Evolutionary conservation across 2,797 vertebrate genomes (phyloP).

Genomic region (Onychomys torridus): DNA sequence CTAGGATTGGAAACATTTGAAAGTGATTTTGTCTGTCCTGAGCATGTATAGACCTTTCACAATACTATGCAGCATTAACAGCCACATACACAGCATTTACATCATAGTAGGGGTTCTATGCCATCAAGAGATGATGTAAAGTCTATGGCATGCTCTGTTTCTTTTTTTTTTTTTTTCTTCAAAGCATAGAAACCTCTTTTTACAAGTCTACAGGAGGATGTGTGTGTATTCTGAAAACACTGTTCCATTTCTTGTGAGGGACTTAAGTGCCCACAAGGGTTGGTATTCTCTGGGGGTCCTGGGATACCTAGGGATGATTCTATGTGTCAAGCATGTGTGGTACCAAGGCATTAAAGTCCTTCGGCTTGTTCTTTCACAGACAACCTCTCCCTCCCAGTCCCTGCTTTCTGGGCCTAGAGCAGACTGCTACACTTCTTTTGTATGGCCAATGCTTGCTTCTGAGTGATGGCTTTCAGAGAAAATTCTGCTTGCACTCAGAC

Average conservation of each 20-base stretch:
- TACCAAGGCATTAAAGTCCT: no score
- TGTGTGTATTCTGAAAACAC: neutral
- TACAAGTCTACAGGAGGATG: neutral
- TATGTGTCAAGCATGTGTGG: no score
- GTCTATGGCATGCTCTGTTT: neutral
- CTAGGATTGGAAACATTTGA: neutral
- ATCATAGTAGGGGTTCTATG: neutral
- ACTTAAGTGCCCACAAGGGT: neutral
- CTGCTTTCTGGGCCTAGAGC: neutral
- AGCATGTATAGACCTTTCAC: neutral
- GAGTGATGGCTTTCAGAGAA: neutral
- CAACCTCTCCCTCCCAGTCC: rapidly evolving
- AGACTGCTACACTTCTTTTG: rapidly evolving
- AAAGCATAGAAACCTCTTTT: neutral
- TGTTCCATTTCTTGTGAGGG: neutral
- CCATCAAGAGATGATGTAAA: neutral
- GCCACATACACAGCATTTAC: no score
- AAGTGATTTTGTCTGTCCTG: neutral
- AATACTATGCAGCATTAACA: neutral
- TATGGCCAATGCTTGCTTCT: rapidly evolving
- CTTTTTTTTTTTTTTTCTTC: no score
- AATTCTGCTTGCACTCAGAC: no score
- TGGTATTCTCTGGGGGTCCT: neutral
- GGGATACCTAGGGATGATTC: neutral
- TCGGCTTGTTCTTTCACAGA: neutral